These are phyloP conservation scores for Neoscelio sp. DNA, from an alignment of 2,888 invertebrate genomes.

Conservation along the genomic window DNA sequence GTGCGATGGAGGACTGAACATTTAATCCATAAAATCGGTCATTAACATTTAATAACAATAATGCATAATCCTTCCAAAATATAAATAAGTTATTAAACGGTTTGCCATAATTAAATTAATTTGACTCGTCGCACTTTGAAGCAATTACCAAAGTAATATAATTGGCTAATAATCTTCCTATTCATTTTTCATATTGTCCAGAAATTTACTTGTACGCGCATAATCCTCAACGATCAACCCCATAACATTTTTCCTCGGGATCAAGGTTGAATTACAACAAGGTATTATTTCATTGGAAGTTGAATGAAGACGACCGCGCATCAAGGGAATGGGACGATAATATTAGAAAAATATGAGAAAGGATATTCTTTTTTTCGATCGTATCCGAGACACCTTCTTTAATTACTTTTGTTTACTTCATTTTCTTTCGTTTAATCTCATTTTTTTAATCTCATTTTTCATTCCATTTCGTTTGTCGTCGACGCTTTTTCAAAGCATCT, in stretches of 20 bases:
- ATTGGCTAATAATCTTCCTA: no score
- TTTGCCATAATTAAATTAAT: no score
- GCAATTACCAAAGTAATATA: no score
- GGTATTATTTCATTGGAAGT: conserved; percentile 65
- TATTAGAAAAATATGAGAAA: conserved; percentile 70
- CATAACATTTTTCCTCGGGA: conserved; percentile 2
- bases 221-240: conserved; percentile 10
- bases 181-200: no score
- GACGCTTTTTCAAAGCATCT: conserved; percentile 66
- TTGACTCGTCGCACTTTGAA: no score
- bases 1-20: no score
- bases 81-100: no score
- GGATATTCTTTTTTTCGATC: conserved; percentile 65
- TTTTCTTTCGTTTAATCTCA: conserved; percentile 24
- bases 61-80: no score
- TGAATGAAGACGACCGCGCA: conserved; percentile 66
- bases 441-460: conserved; percentile 52
- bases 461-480: conserved; percentile 46
- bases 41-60: no score
- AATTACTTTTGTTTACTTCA: conserved; percentile 40
- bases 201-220: no score
- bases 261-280: conserved; percentile 47
- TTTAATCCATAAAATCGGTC: no score
- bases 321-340: conserved; percentile 65
- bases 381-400: conserved; percentile 54